Evolutionary conservation across 2,113 vertebrate genomes (phyloP).

Genomic region (Raphicerus campestris): DNA sequence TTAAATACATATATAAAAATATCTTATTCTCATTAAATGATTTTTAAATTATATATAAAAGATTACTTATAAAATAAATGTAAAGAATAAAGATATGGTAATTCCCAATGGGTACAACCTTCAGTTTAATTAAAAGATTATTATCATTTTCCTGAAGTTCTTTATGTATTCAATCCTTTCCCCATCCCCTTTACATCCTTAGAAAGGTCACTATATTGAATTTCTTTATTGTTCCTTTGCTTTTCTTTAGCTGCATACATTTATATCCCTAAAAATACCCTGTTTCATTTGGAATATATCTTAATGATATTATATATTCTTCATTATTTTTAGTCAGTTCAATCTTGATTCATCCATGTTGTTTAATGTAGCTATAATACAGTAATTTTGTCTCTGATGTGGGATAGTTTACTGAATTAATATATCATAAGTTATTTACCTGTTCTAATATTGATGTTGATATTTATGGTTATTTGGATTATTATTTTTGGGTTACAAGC

Average conservation of each 20-base stretch:
- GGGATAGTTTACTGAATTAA: neutral
- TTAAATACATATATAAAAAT: neutral
- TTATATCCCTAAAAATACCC: neutral
- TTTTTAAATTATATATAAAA: neutral
- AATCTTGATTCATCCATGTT: neutral
- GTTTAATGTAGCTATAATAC: neutral
- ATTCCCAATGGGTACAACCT: neutral
- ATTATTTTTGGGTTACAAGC: neutral
- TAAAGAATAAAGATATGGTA: neutral
- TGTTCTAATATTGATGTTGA: neutral
- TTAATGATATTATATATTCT: neutral
- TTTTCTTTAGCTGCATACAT: neutral
- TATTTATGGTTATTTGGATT: neutral
- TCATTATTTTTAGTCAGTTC: neutral
- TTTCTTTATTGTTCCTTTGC: neutral
- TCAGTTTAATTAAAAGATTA: neutral
- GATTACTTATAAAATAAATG: neutral
- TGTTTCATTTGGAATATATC: neutral
- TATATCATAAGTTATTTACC: neutral
- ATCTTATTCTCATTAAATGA: neutral
- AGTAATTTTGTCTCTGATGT: neutral
- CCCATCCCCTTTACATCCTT: neutral
- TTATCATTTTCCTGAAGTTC: neutral
- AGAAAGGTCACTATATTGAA: neutral
- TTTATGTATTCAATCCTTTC: neutral